A percentile compares a stretch with the other conserved stretches of the same genome.
Conservation (phyloP, 2,113 vertebrate species). For the Motacilla alba region DNA sequence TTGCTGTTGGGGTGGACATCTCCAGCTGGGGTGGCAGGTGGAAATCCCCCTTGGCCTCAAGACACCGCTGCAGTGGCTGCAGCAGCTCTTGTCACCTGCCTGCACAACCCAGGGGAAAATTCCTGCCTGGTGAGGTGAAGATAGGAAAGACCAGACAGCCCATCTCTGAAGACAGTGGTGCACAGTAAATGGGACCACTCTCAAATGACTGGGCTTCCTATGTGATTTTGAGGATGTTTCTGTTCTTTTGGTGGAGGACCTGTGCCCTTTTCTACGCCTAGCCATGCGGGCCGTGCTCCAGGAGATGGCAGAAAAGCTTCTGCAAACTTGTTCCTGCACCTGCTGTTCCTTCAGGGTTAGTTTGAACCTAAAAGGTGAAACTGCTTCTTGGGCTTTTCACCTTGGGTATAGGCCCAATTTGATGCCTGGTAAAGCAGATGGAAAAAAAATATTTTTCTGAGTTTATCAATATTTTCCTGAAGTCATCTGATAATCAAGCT, state of each 20-base stretch:
- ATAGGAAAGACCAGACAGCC: background rate
- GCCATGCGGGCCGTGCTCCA: background rate
- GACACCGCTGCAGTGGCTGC: background rate
- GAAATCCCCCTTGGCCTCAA: background rate
- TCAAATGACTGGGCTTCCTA: fast-evolving
- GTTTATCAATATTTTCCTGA: background rate
- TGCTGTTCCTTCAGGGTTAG: background rate
- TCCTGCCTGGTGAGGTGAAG: background rate
- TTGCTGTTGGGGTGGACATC: background rate
- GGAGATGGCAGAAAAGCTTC: background rate
- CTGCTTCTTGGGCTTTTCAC: background rate
- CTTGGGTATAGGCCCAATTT: background rate
- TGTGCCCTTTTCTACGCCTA: background rate
- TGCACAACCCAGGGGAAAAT: background rate
- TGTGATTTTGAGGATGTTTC: background rate
- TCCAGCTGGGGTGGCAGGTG: background rate
- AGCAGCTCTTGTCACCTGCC: background rate
- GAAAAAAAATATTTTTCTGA: background rate
- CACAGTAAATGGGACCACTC: background rate
- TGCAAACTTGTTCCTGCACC: background rate
- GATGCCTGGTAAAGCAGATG: background rate
- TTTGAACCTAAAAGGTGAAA: background rate
- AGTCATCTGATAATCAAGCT: background rate
- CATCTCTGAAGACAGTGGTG: background rate
- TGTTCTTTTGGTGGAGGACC: background rate